These are phyloP conservation scores for Ypsolopha sequella DNA, from an alignment of 2,888 invertebrate species.

Conservation along the genomic window DNA sequence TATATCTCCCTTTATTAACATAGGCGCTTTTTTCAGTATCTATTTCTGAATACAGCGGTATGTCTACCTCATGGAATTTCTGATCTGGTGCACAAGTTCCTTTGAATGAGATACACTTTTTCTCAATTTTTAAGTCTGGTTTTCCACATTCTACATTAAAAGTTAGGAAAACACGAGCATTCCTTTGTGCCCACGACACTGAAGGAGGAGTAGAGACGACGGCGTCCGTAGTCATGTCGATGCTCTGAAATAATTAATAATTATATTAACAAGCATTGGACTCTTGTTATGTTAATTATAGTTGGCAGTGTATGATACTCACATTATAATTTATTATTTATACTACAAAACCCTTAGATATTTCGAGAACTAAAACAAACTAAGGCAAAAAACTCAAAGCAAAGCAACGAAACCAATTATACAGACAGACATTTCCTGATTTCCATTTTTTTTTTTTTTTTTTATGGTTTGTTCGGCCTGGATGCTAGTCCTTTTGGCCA, in stretches of 20 bases:
- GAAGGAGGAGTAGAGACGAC: conserved; percentile 70
- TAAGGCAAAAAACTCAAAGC: too few relatives aligned
- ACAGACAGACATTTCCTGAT: too few relatives aligned
- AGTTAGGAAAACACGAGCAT: conserved; percentile 82
- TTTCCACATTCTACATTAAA: conserved; percentile 90
- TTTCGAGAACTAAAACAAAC: too few relatives aligned
- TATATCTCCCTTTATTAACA: conserved; percentile 77
- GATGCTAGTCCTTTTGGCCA: too few relatives aligned
- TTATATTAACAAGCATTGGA: too few relatives aligned
- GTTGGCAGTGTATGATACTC: too few relatives aligned
- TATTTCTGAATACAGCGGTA: conserved; percentile 87
- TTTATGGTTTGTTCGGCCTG: too few relatives aligned
- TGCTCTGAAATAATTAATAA: neutral
- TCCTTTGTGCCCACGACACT: conserved; percentile 94
- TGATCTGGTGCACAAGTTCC: conserved; percentile 87
- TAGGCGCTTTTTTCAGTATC: conserved; percentile 81
- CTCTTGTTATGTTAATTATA: too few relatives aligned
- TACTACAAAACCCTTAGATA: too few relatives aligned
- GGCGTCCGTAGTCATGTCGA: conserved; percentile 21
- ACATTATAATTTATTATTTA: too few relatives aligned
- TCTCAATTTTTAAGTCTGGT: conserved; percentile 80
- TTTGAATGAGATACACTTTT: conserved; percentile 79
- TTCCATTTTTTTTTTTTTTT: too few relatives aligned
- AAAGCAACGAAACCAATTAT: too few relatives aligned
- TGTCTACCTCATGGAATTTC: conserved; percentile 86